A percentile compares a stretch with the other conserved stretches of the same genome.
Conservation (phyloP, 2,888 invertebrate genomes). For the Apocheima hispidaria region DNA sequence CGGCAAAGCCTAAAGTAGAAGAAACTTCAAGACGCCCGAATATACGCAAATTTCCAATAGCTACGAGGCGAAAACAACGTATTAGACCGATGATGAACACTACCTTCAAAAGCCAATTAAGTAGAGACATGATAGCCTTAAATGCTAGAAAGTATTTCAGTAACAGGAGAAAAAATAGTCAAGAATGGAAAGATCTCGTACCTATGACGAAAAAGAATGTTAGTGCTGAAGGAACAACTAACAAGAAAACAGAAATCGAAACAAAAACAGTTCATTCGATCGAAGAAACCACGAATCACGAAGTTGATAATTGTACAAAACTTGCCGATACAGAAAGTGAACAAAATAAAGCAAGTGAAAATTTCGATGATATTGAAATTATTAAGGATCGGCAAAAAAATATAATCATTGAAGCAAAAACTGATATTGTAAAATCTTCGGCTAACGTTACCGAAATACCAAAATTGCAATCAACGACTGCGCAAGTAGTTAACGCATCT, state of each 20-base stretch:
- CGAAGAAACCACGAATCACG: slow-evolving; percentile 39
- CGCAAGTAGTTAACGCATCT: slow-evolving; percentile 57
- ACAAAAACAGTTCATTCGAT: slow-evolving; percentile 47
- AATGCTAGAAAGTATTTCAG: slow-evolving; percentile 67
- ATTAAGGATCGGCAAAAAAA: slow-evolving; percentile 20
- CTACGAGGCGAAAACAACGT: slow-evolving; percentile 67
- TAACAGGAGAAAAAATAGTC: slow-evolving; percentile 63
- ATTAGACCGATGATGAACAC: slow-evolving; percentile 67
- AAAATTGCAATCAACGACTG: slow-evolving; percentile 48
- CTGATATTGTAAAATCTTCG: slow-evolving; percentile 42
- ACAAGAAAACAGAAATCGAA: slow-evolving; percentile 45
- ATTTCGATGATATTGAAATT: slow-evolving; percentile 41
- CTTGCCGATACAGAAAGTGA: slow-evolving; percentile 29
- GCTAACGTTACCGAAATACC: slow-evolving; percentile 54
- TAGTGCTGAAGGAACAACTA: slow-evolving; percentile 47
- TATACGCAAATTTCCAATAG: slow-evolving; percentile 62
- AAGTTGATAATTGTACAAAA: slow-evolving; percentile 40
- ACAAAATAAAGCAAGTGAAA: slow-evolving; percentile 39
- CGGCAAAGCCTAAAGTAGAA: slow-evolving; percentile 42
- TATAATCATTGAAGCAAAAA: slow-evolving; percentile 46
- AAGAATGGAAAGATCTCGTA: slow-evolving; percentile 67
- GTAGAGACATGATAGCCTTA: slow-evolving; percentile 69
- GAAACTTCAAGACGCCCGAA: slow-evolving; percentile 33
- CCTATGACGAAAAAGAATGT: slow-evolving; percentile 58
- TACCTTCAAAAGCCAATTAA: slow-evolving; percentile 68